phyloP scores from a whole-genome alignment of 1,140 invertebrate genomes.

The Zelostemma sp. region DNA sequence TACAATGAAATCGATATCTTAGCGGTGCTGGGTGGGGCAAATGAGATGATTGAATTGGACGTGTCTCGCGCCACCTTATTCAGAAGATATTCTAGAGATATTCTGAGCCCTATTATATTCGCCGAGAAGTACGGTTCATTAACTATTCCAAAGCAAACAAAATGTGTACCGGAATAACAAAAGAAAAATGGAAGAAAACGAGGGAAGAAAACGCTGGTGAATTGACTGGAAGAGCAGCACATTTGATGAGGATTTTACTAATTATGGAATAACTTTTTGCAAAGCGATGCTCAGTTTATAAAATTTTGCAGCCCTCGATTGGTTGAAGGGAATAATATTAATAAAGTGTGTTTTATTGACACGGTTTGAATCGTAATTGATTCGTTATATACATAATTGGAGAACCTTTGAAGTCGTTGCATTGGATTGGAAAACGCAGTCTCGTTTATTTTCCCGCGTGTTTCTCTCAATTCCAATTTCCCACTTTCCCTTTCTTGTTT shows the following conservation, averaged over 20 bases:
- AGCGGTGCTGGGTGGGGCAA: constrained; percentile 26
- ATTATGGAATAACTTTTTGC: too few species aligned
- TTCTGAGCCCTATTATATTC: background rate
- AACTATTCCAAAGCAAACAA: background rate
- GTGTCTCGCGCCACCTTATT: constrained; percentile 8
- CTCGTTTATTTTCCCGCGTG: constrained; percentile 46
- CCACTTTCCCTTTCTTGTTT: constrained; percentile 43
- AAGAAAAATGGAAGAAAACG: too few species aligned
- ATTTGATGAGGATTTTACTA: too few species aligned
- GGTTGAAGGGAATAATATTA: constrained; percentile 28
- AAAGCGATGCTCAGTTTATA: too few species aligned
- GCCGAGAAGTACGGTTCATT: background rate
- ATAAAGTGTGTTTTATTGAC: constrained; percentile 14
- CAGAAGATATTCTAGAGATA: constrained; percentile 6
- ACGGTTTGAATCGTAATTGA: constrained; percentile 32
- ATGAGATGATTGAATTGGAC: constrained; percentile 56
- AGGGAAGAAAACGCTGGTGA: too few species aligned
- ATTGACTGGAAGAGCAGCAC: too few species aligned
- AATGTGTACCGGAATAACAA: background rate
- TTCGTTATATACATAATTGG: constrained; percentile 42
- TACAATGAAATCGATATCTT: constrained; percentile 50
- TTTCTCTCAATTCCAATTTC: constrained; percentile 60
- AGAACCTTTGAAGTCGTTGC: constrained; percentile 43
- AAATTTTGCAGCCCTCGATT: too few species aligned
- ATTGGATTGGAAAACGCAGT: constrained; percentile 42